Evolutionary conservation across 2,888 invertebrate genomes (phyloP).

Genomic region (Noctua janthe): DNA sequence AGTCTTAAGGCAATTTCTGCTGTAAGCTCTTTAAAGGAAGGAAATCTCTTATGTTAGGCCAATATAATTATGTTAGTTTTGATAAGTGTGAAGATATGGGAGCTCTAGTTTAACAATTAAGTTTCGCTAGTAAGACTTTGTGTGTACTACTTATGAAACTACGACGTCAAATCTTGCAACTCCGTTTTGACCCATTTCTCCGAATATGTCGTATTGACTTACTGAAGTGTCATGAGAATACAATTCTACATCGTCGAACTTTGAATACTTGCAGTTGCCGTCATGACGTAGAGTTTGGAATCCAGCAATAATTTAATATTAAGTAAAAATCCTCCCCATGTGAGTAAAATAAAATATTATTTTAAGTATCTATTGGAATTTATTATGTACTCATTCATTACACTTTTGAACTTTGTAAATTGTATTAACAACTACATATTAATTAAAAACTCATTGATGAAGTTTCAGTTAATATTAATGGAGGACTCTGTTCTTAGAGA

Average conservation of each 20-base stretch:
- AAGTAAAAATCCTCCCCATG: not conserved
- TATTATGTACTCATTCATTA: not conserved
- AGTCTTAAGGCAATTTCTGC: slow-evolving; percentile 15
- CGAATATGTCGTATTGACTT: slow-evolving; percentile 49
- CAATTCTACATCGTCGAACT: slow-evolving; percentile 36
- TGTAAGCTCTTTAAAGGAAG: slow-evolving; percentile 1
- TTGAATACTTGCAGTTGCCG: slow-evolving; percentile 24
- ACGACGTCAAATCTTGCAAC: slow-evolving; percentile 44
- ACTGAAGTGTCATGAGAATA: slow-evolving; percentile 44
- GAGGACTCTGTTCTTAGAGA: not conserved
- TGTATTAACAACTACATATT: no score
- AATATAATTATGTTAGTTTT: slow-evolving; percentile 4
- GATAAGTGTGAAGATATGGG: slow-evolving; percentile 4
- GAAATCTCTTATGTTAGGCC: slow-evolving; percentile 1
- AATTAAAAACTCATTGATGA: not conserved
- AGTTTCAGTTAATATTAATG: not conserved
- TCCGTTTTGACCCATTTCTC: slow-evolving; percentile 53
- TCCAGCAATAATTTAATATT: not conserved
- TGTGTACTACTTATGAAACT: slow-evolving; percentile 33
- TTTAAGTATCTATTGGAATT: not conserved
- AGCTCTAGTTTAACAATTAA: slow-evolving; percentile 30
- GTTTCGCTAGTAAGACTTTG: slow-evolving; percentile 19
- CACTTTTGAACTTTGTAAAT: not conserved
- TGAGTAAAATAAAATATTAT: not conserved
- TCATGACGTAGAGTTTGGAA: not conserved